phyloP scores from a whole-genome alignment of 2,888 invertebrate species.

The Ophion ventricosus region DNA sequence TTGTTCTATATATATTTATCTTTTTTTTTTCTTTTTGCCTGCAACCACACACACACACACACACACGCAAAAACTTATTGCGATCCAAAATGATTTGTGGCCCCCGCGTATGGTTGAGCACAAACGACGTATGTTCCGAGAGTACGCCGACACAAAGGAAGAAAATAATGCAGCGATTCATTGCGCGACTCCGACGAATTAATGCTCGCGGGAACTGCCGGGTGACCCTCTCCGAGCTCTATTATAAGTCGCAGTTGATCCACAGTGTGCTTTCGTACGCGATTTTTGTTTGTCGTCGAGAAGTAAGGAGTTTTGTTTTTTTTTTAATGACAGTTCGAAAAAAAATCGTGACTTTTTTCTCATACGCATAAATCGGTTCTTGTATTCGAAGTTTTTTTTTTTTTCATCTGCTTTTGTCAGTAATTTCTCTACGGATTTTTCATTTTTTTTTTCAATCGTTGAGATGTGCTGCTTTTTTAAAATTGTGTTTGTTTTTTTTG shows the following conservation, averaged over 20 bases:
- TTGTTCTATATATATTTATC: constrained; percentile 40
- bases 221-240: constrained; percentile 10
- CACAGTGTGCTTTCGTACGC: constrained; percentile 5
- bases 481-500: too few relatives aligned
- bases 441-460: too few relatives aligned
- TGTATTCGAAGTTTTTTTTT: too few relatives aligned
- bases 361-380: background rate
- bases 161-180: constrained; percentile 50
- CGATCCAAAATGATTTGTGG: constrained; percentile 61
- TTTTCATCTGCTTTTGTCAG: too few relatives aligned
- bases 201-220: constrained; percentile 31
- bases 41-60: constrained; percentile 34
- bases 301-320: background rate
- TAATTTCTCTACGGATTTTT: too few relatives aligned
- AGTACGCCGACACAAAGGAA: constrained; percentile 6
- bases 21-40: constrained; percentile 24
- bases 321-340: background rate
- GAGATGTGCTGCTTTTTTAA: too few relatives aligned
- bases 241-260: constrained; percentile 23
- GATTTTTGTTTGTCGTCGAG: background rate
- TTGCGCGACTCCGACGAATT: constrained; percentile 34
- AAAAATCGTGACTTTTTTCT: background rate
- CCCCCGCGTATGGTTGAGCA: constrained; percentile 25
- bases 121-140: constrained; percentile 18
- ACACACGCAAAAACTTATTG: constrained; percentile 33